Evolutionary conservation across 53 echinoderm and acorn worm genomes (phyloP).

Genomic region (Mesocentrotus franciscanus): DNA sequence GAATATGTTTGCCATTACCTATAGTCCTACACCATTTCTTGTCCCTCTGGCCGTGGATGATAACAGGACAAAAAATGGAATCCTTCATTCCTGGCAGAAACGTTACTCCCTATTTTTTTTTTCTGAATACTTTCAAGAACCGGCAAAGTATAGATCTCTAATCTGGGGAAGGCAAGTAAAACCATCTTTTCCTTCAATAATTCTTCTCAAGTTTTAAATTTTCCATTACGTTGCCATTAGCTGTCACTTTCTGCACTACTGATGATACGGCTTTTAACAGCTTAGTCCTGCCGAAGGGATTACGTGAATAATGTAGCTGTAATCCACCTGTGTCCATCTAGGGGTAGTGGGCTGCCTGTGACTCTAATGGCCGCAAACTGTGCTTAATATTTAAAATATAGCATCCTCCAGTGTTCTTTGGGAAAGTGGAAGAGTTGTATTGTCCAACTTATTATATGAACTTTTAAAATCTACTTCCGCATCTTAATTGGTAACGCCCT

Average conservation of each 20-base stretch:
- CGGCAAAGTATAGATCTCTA: neutral
- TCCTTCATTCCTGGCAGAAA: neutral
- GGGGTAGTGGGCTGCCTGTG: neutral
- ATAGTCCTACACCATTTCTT: too few species aligned
- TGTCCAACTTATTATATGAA: neutral
- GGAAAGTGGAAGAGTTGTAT: neutral
- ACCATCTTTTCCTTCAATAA: neutral
- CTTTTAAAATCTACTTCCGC: neutral
- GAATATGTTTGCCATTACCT: too few species aligned
- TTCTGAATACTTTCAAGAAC: neutral
- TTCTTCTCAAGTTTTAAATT: neutral
- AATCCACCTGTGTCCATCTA: too few species aligned
- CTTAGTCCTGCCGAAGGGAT: neutral
- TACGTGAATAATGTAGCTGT: neutral
- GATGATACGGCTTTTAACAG: constrained; percentile 10
- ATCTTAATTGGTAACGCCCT: too few species aligned
- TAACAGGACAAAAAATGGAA: neutral
- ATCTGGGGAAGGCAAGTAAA: neutral
- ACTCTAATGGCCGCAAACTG: neutral
- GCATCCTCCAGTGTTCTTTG: neutral
- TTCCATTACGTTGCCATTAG: neutral
- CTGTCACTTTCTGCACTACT: neutral
- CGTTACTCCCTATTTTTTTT: neutral
- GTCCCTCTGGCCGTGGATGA: neutral
- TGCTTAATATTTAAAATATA: neutral